phyloP scores from a whole-genome alignment of 1,140 invertebrate species.

The Scaptomyza montana region DNA sequence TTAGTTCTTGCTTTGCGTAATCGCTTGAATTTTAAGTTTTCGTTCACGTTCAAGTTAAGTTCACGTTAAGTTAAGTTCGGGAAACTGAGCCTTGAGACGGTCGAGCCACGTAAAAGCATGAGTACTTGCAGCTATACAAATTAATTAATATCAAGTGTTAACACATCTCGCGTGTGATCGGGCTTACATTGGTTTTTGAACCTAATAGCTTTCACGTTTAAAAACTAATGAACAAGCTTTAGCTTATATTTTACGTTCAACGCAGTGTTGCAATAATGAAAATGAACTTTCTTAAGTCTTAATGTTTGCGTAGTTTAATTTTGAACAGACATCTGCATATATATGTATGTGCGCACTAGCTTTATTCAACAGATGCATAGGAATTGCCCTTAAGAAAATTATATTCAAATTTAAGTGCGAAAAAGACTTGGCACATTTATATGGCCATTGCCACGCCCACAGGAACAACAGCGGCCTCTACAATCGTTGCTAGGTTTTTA shows the following conservation, averaged over 20 bases:
- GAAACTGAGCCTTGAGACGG: no score
- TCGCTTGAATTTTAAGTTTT: no score
- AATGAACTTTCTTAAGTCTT: neutral
- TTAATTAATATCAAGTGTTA: no score
- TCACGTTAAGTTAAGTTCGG: no score
- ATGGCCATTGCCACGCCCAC: constrained; percentile 18
- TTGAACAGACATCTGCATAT: constrained; percentile 43
- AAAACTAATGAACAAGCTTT: no score
- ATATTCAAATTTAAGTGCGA: constrained; percentile 46
- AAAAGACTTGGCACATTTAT: constrained; percentile 39
- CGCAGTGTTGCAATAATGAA: neutral
- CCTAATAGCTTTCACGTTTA: no score
- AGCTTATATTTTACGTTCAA: neutral
- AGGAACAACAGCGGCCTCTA: neutral
- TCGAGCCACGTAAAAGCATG: no score
- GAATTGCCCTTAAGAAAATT: constrained; percentile 64
- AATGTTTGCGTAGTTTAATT: constrained; percentile 40
- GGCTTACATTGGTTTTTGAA: no score
- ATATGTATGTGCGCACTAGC: neutral
- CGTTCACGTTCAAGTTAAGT: no score
- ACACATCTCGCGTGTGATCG: no score
- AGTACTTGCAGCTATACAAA: no score
- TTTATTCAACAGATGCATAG: constrained; percentile 25
- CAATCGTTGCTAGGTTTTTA: constrained; percentile 47
- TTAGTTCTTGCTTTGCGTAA: no score